Evolutionary conservation across 2,797 vertebrate genomes (phyloP), one percentile per base, ranked within the genome.

Genomic region (Hyperoplus immaculatus): DNA sequence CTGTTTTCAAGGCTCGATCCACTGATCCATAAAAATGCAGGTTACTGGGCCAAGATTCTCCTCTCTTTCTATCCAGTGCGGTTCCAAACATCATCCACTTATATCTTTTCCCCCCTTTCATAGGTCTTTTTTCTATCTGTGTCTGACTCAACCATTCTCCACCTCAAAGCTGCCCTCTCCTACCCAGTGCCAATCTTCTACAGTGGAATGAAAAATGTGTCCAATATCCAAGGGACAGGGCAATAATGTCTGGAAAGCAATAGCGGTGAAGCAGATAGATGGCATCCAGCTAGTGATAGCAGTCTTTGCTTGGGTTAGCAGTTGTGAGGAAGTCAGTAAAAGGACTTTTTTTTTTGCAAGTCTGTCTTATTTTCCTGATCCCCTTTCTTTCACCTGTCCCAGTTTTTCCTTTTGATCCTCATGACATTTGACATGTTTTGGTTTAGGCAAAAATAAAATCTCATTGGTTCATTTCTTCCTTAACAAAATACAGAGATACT

Each of bases 201-300:
- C 84, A 85, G 88, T 82, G 41, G 82, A 90, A 93, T 93, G 92
- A 94, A 92, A 93, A 93, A 94, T 92, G 90, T 47, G 42, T 88
- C 87, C 91, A 93, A 92, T 93, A 93, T 92, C 89, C 89, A 83
- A 76, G 84, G 80, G 91, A 93, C 89, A 86, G 92, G 81, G 86
- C 86, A 93, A 88, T 93, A 94, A 93, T 91, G 91, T 91, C 86
- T 89, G 82, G 86, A 90, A 92, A 92, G 90, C 93, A 87, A 91
- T 92, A 92, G 92, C 92, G 93, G 91, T 91, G 90, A 91, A 87
- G 88, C 89, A 91, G 91, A 92, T 87, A 84, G 92, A 94, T 93
- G 88, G 90, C 83, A 87, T 88, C 89, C 89, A 65, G 86, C 84
- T 86, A 80, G 87, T 86, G 90, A 92, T 85, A 89, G 86, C 72